phyloP scores from a whole-genome alignment of 2,113 vertebrate genomes.

The Pterocles orientalis region DNA sequence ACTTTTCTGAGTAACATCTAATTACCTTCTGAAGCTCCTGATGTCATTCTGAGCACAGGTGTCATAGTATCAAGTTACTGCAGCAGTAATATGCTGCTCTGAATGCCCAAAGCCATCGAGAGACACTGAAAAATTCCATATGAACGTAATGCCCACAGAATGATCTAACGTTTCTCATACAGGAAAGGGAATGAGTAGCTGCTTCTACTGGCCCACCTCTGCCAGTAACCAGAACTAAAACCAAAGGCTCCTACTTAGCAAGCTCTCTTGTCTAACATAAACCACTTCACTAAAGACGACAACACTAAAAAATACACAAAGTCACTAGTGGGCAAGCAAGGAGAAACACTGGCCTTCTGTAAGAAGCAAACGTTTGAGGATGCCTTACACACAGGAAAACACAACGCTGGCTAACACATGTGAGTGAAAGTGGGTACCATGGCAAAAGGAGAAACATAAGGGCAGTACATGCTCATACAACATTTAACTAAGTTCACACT shows the following conservation, averaged over 20 bases:
- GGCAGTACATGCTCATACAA: not conserved
- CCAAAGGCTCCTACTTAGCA: not conserved
- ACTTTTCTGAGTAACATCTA: not conserved
- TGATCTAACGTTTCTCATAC: not conserved
- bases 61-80: not conserved
- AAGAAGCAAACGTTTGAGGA: not conserved
- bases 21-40: not conserved
- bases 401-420: not conserved
- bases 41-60: not conserved
- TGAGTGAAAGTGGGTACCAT: not conserved
- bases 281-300: not conserved
- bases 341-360: not conserved
- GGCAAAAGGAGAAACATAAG: not conserved
- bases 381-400: not conserved
- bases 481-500: not conserved
- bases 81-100: not conserved
- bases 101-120: not conserved
- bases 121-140: not conserved
- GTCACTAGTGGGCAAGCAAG: not conserved
- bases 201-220: not conserved
- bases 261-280: not conserved
- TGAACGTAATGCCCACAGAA: not conserved
- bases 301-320: not conserved
- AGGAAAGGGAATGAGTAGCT: not conserved
- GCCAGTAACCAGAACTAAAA: not conserved